These are phyloP conservation scores for Heteropelma amictum DNA, from an alignment of 2,888 invertebrate genomes.

Conservation along the genomic window DNA sequence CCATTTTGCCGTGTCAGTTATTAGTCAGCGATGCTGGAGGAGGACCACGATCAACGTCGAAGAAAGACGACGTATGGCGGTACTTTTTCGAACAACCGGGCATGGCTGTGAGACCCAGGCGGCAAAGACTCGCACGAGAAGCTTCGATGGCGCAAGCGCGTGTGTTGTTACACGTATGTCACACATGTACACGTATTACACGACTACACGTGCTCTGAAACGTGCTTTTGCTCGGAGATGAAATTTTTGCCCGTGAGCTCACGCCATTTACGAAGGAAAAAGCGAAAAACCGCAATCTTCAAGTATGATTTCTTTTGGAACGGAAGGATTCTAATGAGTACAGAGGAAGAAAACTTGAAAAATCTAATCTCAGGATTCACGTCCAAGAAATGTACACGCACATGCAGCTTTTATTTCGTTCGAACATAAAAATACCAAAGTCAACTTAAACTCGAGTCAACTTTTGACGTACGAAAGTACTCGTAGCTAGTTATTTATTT, in stretches of 20 bases:
- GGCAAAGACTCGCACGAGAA: slow-evolving; percentile 40
- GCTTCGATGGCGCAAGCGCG: slow-evolving; percentile 39
- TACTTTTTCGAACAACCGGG: slow-evolving; percentile 20
- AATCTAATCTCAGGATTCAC: too few species aligned
- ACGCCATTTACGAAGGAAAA: neutral
- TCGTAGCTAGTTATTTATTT: slow-evolving; percentile 15
- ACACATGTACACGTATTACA: neutral
- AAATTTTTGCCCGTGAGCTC: slow-evolving; percentile 13
- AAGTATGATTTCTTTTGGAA: neutral
- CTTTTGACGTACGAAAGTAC: neutral
- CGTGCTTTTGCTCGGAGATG: slow-evolving; percentile 23
- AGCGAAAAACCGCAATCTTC: neutral
- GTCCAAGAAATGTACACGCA: too few species aligned
- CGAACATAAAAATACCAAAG: neutral
- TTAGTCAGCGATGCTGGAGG: slow-evolving; percentile 10
- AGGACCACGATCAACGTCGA: neutral
- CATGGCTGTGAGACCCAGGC: slow-evolving; percentile 32
- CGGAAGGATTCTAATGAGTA: neutral
- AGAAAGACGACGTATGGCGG: slow-evolving; percentile 26
- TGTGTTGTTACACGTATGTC: slow-evolving; percentile 18
- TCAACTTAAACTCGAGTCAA: too few species aligned
- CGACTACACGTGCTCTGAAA: slow-evolving; percentile 1
- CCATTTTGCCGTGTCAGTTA: neutral
- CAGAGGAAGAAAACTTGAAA: too few species aligned
- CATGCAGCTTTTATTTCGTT: neutral